Conservation (phyloP, 2,797 vertebrate genomes). For the Sebastes goodei region DNA sequence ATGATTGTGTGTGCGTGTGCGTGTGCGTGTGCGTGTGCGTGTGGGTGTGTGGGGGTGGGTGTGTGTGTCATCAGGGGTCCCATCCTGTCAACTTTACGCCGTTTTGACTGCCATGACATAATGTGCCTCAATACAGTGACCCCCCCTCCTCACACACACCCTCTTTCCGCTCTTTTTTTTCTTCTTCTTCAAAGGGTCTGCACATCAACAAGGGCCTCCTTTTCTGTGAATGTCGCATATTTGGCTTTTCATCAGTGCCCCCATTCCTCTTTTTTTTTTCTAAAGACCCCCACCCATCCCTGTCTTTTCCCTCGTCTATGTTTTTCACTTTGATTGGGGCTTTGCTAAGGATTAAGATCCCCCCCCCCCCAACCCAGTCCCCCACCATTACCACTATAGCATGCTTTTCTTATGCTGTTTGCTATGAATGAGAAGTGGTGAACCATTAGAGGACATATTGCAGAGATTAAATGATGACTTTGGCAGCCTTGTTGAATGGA, state of each 20-base stretch:
- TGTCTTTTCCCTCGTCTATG: conserved; percentile 69
- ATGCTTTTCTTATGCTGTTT: conserved; percentile 48
- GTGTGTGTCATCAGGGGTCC: conserved; percentile 58
- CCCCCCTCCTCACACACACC: conserved; percentile 31
- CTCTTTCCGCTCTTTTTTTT: conserved; percentile 42
- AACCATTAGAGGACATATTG: conserved; percentile 86
- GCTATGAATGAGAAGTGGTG: conserved; percentile 79
- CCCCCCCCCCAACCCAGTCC: not conserved
- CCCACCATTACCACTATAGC: conserved; percentile 52
- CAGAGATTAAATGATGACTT: conserved; percentile 80
- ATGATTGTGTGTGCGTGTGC: conserved; percentile 41
- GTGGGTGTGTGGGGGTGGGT: conserved; percentile 6
- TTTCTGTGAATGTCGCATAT: conserved; percentile 77
- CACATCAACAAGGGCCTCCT: conserved; percentile 74
- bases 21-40: not conserved
- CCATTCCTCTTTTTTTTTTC: conserved; percentile 43
- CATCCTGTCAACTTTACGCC: conserved; percentile 84
- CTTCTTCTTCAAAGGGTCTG: conserved; percentile 78
- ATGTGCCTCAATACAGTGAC: conserved; percentile 86
- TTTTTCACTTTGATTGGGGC: conserved; percentile 88
- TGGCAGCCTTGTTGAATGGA: conserved; percentile 14
- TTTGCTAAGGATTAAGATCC: conserved; percentile 83
- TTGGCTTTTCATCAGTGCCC: conserved; percentile 75
- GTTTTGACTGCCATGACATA: conserved; percentile 89
- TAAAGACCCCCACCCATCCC: conserved; percentile 35